Conservation (phyloP, 2,797 vertebrate genomes). For the Balearica regulorum region DNA sequence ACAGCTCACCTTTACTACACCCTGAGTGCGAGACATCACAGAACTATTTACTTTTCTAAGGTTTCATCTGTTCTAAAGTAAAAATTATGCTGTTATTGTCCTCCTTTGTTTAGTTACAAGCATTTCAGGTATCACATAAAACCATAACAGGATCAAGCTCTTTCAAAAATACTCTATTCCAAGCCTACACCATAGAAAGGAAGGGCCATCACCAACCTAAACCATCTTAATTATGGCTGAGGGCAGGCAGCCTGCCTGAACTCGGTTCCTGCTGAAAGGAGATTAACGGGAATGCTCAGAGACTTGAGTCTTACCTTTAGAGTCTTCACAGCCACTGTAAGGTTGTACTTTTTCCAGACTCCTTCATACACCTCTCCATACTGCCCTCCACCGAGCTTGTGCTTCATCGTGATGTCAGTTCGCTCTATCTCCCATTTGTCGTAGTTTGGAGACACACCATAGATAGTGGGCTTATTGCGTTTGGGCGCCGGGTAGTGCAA, state of each 20-base stretch:
- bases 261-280: accelerated
- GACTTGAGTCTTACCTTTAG: slow-evolving; percentile 79
- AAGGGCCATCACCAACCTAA: accelerated
- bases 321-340: slow-evolving; percentile 96
- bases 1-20: neutral
- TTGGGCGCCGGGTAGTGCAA: slow-evolving; percentile 98
- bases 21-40: accelerated
- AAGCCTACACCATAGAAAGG: neutral
- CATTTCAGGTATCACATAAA: neutral
- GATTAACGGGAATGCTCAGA: accelerated
- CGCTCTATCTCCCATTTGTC: slow-evolving; percentile 99
- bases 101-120: neutral
- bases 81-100: neutral
- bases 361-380: slow-evolving; percentile 98
- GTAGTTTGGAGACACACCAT: slow-evolving; percentile 95
- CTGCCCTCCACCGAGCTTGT: slow-evolving; percentile 97
- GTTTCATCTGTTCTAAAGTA: neutral
- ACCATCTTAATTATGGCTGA: accelerated
- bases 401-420: slow-evolving; percentile 99
- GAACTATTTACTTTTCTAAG: neutral
- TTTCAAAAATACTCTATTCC: neutral
- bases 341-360: slow-evolving; percentile 97
- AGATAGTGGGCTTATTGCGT: slow-evolving; percentile 97
- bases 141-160: neutral
- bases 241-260: neutral